Evolutionary conservation across 37 sponge, comb jelly and placozoan genomes (phyloP).

Genomic region (Crambe crambe): DNA sequence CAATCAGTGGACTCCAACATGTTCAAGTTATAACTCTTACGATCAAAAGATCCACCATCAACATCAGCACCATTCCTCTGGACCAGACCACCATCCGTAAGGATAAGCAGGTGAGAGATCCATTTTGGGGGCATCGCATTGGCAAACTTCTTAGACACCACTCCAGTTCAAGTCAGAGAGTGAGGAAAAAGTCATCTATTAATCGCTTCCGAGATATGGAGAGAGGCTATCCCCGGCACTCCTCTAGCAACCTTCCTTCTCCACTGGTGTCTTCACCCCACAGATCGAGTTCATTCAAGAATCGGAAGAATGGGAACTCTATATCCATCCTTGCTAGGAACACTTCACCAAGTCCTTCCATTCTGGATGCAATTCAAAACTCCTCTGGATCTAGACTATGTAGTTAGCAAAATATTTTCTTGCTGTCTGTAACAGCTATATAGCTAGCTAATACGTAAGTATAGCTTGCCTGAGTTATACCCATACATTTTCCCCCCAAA

Average conservation of each 20-base stretch:
- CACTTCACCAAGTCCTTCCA: conserved; percentile 58
- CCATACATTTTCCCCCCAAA: too few species aligned
- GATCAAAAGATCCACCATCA: conserved; percentile 24
- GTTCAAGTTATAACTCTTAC: conserved; percentile 73
- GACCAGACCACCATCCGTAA: conserved; percentile 82
- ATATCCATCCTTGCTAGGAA: conserved; percentile 75
- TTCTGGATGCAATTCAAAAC: too few species aligned
- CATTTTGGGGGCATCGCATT: conserved; percentile 61
- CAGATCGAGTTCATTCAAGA: conserved; percentile 59
- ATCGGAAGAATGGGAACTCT: conserved; percentile 33
- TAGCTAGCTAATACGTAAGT: too few species aligned
- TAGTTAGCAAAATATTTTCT: too few species aligned
- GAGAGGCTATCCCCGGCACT: conserved; percentile 26
- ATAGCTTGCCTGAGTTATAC: too few species aligned
- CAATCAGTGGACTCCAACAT: conserved; percentile 80
- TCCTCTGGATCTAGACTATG: too few species aligned
- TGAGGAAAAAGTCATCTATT: conserved; percentile 64
- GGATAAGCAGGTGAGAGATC: conserved; percentile 50
- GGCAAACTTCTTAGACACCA: conserved; percentile 60
- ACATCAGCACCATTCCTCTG: conserved; percentile 69
- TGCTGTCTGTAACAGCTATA: too few species aligned
- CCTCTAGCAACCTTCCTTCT: conserved; percentile 57
- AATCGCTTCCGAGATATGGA: conserved; percentile 32
- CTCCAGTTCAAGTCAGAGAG: conserved; percentile 26
- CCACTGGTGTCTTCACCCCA: conserved; percentile 64